Base-by-base conservation (phyloP, 1,140 invertebrate genomes). In the Wiebesia pumilae region DNA sequence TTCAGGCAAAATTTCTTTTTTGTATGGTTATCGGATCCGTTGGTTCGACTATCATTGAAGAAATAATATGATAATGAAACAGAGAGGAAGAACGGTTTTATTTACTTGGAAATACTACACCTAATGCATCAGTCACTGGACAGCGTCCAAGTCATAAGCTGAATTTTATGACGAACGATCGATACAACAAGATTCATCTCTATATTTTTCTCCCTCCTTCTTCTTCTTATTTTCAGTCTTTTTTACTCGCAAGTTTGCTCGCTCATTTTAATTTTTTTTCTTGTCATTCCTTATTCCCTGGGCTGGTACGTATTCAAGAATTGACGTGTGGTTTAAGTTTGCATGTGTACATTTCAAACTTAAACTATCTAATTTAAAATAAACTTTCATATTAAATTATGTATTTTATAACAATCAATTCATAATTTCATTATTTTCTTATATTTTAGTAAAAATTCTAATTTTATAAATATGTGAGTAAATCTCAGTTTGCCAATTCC, bases 71-170 rank as follows among this genome's bases (percentile, higher is more conserved):
- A 77, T 4, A 77, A 27, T 43, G 1, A n/a, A 51, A 77, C 40
- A n/a, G 40, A 77, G 4, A 47, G 1, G 21, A 71, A 6, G 40
- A 71, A 71, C 2, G 6, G 14, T 38, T 71, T 71, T 91, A 92
- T 92, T 91, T 90, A 90, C 89, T 89, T 91, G 90, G 90, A 90
- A 92, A 91, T 91, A 89, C 54, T 89, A 91, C 89, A 92, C 91
- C 92, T 93, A 93, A 93, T 93, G 92, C 91, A 93, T 90, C 92
- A 92, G 91, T 93, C 91, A 93, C 93, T 93, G 93, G 93, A 93
- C 92, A 93, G 89, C 90, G 92, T 93, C 93, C 93, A 93, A 93
- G 91, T 93, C 92, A 93, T 93, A 93, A 93, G 92, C 91, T 92
- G 90, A 90, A 93, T 93, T 93, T 93, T 93, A 93, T 93, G 92